Evolutionary conservation across 1,140 invertebrate genomes (phyloP).

Genomic region (Euwallacea similis): DNA sequence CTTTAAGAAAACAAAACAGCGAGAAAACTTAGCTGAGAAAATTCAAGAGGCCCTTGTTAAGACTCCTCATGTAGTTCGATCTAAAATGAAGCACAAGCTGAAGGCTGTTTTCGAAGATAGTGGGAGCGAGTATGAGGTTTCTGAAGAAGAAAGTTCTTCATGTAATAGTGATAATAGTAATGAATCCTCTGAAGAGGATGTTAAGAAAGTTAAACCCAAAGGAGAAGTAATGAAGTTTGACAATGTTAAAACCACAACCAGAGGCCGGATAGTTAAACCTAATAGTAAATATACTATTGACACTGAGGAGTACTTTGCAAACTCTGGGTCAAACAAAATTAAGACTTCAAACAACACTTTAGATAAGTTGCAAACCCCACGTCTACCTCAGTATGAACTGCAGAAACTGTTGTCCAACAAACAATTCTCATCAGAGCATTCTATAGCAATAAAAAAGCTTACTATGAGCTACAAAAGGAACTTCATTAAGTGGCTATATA

Average conservation of each 20-base stretch:
- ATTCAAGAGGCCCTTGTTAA: conserved; percentile 34
- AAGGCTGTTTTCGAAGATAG: conserved; percentile 40
- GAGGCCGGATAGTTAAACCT: conserved; percentile 20
- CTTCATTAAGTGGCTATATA: conserved; percentile 64
- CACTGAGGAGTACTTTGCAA: conserved; percentile 67
- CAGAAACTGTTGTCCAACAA: conserved; percentile 61
- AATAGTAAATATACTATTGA: conserved; percentile 59
- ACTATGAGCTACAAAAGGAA: conserved; percentile 58
- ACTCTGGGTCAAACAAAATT: conserved; percentile 62
- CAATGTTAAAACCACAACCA: conserved; percentile 17
- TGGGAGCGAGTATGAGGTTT: conserved; percentile 42
- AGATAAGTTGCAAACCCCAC: conserved; percentile 71
- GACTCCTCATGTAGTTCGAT: conserved; percentile 38
- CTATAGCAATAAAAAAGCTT: conserved; percentile 57
- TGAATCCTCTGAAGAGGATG: not conserved
- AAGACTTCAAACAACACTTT: conserved; percentile 82
- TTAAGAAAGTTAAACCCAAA: conserved; percentile 12
- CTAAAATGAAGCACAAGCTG: conserved; percentile 40
- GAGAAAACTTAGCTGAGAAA: conserved; percentile 37
- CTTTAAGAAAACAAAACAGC: conserved; percentile 41
- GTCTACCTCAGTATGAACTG: conserved; percentile 68
- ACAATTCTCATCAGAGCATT: conserved; percentile 61
- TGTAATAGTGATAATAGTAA: conserved; percentile 31
- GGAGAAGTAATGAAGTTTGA: conserved; percentile 7
- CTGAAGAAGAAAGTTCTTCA: conserved; percentile 31